A percentile compares a stretch with the other conserved stretches of the same genome.
Conservation (phyloP, 2,797 vertebrate genomes). For the Sebastes vulpes region DNA sequence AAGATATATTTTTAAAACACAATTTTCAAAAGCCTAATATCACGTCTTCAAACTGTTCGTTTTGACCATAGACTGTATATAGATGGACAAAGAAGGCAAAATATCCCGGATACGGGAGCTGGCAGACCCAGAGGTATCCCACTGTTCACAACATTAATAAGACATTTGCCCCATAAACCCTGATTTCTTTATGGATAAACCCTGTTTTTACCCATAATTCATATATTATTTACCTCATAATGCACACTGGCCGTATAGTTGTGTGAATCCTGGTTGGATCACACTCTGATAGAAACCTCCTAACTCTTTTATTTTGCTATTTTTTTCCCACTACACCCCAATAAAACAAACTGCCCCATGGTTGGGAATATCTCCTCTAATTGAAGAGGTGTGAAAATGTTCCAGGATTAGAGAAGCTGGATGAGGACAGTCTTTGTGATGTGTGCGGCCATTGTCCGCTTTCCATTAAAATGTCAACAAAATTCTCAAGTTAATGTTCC, state of each 20-base stretch:
- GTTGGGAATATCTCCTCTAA: conserved; percentile 6
- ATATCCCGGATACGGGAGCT: too few relatives aligned
- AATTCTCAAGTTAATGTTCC: conserved; percentile 45
- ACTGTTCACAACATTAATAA: background rate
- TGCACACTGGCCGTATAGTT: background rate
- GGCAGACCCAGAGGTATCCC: too few relatives aligned
- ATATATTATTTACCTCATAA: background rate
- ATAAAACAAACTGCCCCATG: background rate
- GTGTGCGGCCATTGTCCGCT: conserved; percentile 34
- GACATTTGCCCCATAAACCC: background rate
- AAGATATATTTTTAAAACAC: background rate
- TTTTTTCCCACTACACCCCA: background rate
- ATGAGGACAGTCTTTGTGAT: background rate
- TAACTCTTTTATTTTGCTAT: background rate
- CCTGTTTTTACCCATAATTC: background rate
- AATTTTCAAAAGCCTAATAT: too few relatives aligned
- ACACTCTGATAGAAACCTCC: background rate
- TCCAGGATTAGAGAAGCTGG: conserved; percentile 29
- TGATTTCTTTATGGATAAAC: background rate
- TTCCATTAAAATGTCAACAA: conserved; percentile 60
- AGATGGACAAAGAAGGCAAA: too few relatives aligned
- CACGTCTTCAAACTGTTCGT: background rate
- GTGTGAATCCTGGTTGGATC: conserved; percentile 22
- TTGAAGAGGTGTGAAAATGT: conserved; percentile 44
- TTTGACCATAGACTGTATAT: background rate